Conservation (phyloP, 2,888 invertebrate genomes). For the Dryobota labecula region DNA sequence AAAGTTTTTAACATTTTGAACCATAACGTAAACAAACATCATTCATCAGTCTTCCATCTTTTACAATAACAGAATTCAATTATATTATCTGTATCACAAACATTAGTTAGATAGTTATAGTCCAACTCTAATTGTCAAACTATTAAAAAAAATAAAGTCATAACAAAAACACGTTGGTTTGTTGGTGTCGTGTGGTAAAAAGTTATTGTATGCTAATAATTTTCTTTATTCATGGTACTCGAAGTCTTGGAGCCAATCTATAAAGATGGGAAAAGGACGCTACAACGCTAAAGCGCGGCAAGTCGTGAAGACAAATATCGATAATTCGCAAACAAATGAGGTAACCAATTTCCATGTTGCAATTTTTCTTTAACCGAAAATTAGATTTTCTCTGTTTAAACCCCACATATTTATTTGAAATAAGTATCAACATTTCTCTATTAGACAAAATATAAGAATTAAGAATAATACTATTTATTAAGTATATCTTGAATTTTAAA, state of each 20-base stretch:
- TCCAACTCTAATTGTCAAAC: background rate
- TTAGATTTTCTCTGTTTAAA: background rate
- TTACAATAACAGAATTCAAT: background rate
- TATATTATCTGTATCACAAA: background rate
- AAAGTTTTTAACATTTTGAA: background rate
- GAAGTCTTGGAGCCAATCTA: constrained; percentile 1
- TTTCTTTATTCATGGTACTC: constrained; percentile 1
- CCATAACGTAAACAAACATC: background rate
- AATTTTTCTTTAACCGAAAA: constrained; percentile 1
- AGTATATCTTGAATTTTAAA: background rate
- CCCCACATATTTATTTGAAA: background rate
- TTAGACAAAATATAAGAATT: background rate
- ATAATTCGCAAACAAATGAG: constrained; percentile 92
- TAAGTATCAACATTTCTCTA: background rate
- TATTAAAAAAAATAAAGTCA: constrained; percentile 72
- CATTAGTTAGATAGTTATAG: background rate
- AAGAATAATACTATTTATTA: background rate
- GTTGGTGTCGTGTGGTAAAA: constrained; percentile 7
- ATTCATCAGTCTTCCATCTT: background rate
- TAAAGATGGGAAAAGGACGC: constrained; percentile 92
- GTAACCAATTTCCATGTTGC: constrained; percentile 80
- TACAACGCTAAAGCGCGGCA: constrained; percentile 94
- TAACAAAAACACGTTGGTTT: constrained; percentile 73
- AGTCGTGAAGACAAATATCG: constrained; percentile 92
- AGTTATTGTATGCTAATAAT: background rate